phyloP scores from a whole-genome alignment of 2,888 invertebrate species.

The Cybosia mesomella region DNA sequence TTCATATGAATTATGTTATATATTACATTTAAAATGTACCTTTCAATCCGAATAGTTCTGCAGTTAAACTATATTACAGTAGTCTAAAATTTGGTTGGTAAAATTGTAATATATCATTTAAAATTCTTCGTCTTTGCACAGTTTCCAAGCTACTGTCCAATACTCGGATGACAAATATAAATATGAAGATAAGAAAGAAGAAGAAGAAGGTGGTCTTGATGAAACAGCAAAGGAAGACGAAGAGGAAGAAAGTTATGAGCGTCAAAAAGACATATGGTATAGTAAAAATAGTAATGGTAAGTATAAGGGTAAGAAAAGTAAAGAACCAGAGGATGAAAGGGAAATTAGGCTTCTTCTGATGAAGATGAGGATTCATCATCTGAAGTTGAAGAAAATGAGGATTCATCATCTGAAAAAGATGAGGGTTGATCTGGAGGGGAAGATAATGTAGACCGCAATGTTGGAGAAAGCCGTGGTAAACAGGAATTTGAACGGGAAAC shows the following conservation, averaged over 20 bases:
- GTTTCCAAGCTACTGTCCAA: constrained; percentile 57
- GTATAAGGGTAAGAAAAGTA: neutral
- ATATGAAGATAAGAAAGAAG: constrained; percentile 34
- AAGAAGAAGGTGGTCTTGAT: constrained; percentile 15
- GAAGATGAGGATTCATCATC: constrained; percentile 10
- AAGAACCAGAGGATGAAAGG: constrained; percentile 6
- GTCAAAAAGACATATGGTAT: neutral
- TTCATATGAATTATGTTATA: neutral
- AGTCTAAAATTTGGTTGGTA: neutral
- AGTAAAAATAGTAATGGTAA: constrained; percentile 15
- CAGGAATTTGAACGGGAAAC: constrained; percentile 28
- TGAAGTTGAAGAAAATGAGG: constrained; percentile 14
- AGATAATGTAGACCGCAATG: constrained; percentile 18
- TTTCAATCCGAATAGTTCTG: neutral
- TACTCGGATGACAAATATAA: constrained; percentile 55
- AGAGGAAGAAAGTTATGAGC: neutral
- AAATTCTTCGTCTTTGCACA: constrained; percentile 27
- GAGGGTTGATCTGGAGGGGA: constrained; percentile 8
- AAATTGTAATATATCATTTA: neutral
- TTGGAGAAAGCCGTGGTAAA: constrained; percentile 26
- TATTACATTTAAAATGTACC: too few relatives aligned
- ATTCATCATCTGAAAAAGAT: constrained; percentile 2
- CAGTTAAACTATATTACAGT: neutral
- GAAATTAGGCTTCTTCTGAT: neutral
- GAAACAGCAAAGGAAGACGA: constrained; percentile 24